Conservation (phyloP, 2,888 invertebrate species). For the Caradrina kadenii region DNA sequence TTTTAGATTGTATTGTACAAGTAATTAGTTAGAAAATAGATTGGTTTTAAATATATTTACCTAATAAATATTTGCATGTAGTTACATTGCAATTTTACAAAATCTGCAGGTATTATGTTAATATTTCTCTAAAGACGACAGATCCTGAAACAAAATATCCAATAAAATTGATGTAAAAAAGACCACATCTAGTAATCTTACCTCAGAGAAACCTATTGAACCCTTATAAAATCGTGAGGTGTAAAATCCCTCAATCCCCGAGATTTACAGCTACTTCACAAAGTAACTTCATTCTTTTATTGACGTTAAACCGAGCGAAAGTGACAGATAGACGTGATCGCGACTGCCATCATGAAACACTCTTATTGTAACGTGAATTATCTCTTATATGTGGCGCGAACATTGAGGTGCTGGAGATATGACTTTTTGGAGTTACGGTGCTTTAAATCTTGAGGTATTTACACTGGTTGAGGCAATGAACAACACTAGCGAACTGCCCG, state of each 20-base stretch:
- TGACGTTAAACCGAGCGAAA: slow-evolving; percentile 76
- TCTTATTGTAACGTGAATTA: slow-evolving; percentile 58
- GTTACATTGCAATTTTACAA: no score
- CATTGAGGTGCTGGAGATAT: slow-evolving; percentile 44
- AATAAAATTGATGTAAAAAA: no score
- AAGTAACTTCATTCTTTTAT: slow-evolving; percentile 76
- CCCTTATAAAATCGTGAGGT: neutral
- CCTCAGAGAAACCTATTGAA: no score
- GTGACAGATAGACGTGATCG: slow-evolving; percentile 75
- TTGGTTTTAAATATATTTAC: no score
- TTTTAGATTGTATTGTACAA: no score
- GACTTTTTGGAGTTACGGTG: slow-evolving; percentile 3
- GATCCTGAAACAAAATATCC: no score
- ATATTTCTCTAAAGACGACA: no score
- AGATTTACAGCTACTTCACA: slow-evolving; percentile 72
- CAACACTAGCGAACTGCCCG: neutral
- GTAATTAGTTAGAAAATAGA: no score
- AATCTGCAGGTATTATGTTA: no score
- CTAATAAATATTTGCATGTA: no score
- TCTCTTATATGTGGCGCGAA: slow-evolving; percentile 42
- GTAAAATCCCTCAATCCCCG: slow-evolving; percentile 53
- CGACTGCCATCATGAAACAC: slow-evolving; percentile 49
- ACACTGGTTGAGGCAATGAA: slow-evolving; percentile 8
- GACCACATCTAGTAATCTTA: no score
- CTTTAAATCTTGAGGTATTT: slow-evolving; percentile 16